Conservation (phyloP, 2,888 invertebrate genomes). For the Cheiracanthium punctorium region DNA sequence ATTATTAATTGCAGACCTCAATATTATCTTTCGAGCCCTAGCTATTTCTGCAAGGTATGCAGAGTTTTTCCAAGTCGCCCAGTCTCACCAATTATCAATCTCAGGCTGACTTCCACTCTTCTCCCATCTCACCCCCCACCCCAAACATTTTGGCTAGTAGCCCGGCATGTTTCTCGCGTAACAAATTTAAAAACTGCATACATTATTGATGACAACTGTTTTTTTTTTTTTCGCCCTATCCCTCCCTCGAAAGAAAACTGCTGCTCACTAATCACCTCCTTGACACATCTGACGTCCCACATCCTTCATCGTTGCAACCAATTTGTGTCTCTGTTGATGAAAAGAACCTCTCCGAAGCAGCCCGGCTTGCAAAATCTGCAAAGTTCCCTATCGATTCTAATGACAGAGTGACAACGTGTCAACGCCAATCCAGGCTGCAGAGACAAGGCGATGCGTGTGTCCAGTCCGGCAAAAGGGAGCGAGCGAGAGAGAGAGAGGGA, state of each 20-base stretch:
- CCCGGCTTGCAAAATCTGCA: slow-evolving; percentile 11
- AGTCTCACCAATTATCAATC: no score
- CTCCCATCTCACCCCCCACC: no score
- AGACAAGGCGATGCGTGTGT: slow-evolving; percentile 64
- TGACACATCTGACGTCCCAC: slow-evolving; percentile 45
- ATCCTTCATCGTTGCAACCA: slow-evolving; percentile 53
- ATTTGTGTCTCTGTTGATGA: slow-evolving; percentile 53
- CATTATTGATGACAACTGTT: slow-evolving; percentile 23
- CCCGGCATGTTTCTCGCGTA: not conserved
- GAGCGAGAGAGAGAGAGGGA: no score
- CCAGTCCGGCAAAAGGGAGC: no score
- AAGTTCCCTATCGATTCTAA: slow-evolving; percentile 41
- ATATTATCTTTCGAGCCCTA: no score
- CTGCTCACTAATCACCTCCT: slow-evolving; percentile 60
- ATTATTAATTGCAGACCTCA: no score
- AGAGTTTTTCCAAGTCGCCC: no score
- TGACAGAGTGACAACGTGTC: slow-evolving; percentile 62
- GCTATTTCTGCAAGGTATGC: no score
- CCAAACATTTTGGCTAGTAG: not conserved
- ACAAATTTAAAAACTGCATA: not conserved
- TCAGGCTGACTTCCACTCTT: no score
- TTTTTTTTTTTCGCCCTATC: no score
- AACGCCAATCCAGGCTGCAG: slow-evolving; percentile 59
- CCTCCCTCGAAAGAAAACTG: slow-evolving; percentile 27
- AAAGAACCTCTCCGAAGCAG: slow-evolving; percentile 33